A percentile compares a stretch with the other conserved stretches of the same genome.
phyloP scores from a whole-genome alignment of 2,797 vertebrate species.

The Chelmon rostratus region DNA sequence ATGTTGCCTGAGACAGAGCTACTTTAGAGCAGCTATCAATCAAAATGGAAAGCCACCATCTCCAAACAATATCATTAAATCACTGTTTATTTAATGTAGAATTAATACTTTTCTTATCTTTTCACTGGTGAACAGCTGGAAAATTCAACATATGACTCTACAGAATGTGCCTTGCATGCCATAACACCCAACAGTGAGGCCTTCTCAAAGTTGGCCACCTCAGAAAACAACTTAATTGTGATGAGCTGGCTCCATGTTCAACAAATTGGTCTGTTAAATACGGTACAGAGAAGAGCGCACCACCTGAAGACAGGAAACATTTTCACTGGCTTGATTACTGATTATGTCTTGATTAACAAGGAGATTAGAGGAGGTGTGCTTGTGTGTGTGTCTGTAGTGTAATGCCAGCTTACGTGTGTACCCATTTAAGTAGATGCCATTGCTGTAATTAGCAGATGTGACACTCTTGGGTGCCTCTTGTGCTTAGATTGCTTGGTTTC shows the following conservation, averaged over 20 bases:
- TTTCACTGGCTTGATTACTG: constrained; percentile 76
- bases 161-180: not conserved
- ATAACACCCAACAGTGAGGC: not conserved
- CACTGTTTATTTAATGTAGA: not conserved
- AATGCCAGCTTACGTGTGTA: constrained; percentile 44
- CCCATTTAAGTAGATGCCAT: constrained; percentile 53
- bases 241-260: constrained; percentile 39
- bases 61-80: constrained; percentile 10
- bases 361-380: constrained; percentile 41
- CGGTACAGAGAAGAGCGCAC: constrained; percentile 51
- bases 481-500: constrained; percentile 57
- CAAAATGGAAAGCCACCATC: constrained; percentile 14
- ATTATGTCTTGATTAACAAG: constrained; percentile 73
- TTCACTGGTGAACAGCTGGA: not conserved
- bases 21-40: constrained; percentile 40
- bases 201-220: constrained; percentile 5
- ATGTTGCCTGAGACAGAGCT: constrained; percentile 9
- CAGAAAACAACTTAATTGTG: constrained; percentile 13
- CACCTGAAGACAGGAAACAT: constrained; percentile 63
- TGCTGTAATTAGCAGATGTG: constrained; percentile 83
- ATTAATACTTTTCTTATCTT: not conserved
- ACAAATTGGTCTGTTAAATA: constrained; percentile 61
- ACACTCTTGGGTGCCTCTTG: constrained; percentile 69
- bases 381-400: constrained; percentile 19
- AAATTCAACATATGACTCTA: not conserved